Conservation (phyloP, 2,888 invertebrate species). For the Cerastis leucographa region DNA sequence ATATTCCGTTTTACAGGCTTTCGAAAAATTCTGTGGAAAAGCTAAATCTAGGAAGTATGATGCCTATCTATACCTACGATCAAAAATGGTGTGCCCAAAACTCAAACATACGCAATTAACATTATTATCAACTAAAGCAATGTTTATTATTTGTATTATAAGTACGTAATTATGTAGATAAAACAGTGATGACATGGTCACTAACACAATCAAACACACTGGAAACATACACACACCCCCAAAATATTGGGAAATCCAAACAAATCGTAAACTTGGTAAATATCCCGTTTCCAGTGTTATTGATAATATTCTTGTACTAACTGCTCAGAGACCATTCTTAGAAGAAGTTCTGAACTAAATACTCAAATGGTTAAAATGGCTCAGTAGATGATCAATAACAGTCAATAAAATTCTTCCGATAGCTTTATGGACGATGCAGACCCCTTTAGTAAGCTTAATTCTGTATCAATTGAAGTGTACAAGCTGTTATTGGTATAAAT, state of each 20-base stretch:
- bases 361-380: slow-evolving; percentile 3
- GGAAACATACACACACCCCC: no score
- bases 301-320: neutral
- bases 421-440: slow-evolving; percentile 33
- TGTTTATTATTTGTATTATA: slow-evolving; percentile 31
- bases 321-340: neutral
- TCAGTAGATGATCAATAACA: slow-evolving; percentile 30
- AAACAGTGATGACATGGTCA: slow-evolving; percentile 21
- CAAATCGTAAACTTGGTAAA: no score
- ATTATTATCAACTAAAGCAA: slow-evolving; percentile 32
- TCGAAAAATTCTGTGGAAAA: neutral
- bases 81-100: neutral
- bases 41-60: neutral
- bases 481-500: slow-evolving; percentile 75
- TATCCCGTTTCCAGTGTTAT: no score
- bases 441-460: slow-evolving; percentile 60
- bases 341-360: neutral
- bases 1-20: neutral
- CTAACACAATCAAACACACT: no score
- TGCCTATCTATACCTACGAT: neutral
- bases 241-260: no score
- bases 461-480: slow-evolving; percentile 73
- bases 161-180: slow-evolving; percentile 19
- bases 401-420: slow-evolving; percentile 44
- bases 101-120: slow-evolving; percentile 17